Percentiles rank a stretch among this genome's conserved stretches.
Conservation (phyloP, 2,113 vertebrate species). For the Tragelaphus scriptus region DNA sequence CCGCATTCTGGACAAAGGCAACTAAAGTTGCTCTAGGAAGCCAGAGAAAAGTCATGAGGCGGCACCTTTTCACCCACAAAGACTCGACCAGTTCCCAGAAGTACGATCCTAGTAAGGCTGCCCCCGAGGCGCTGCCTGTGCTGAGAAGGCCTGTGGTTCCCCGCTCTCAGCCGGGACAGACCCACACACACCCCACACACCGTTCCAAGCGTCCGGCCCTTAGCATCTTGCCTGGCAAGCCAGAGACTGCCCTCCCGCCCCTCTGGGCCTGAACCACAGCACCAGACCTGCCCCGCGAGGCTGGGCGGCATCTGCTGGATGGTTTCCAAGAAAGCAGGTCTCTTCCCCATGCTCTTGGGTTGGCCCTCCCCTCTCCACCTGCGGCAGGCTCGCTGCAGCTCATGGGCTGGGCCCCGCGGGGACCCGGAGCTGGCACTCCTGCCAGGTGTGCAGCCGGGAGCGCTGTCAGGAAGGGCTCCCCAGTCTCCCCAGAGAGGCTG, state of each 20-base stretch:
- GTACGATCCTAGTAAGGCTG: rapidly evolving
- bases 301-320: too few species aligned
- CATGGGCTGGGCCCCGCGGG: rapidly evolving
- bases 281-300: not conserved
- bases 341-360: too few species aligned
- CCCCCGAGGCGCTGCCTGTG: not conserved
- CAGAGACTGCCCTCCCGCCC: not conserved
- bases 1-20: not conserved
- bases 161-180: rapidly evolving
- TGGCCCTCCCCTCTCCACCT: too few species aligned
- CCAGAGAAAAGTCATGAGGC: not conserved
- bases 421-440: too few species aligned
- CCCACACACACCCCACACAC: not conserved
- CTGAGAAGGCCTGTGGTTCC: not conserved
- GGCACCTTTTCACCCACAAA: not conserved
- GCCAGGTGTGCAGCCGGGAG: too few species aligned
- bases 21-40: not conserved
- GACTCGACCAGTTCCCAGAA: not conserved
- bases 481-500: not conserved
- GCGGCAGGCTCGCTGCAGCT: not conserved
- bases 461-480: not conserved
- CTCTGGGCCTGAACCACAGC: not conserved
- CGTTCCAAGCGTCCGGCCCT: rapidly evolving
- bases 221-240: not conserved
- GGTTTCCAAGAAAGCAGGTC: not conserved